phyloP scores from a whole-genome alignment of 23 tunicate species.

The Trididemnum miniatum region DNA sequence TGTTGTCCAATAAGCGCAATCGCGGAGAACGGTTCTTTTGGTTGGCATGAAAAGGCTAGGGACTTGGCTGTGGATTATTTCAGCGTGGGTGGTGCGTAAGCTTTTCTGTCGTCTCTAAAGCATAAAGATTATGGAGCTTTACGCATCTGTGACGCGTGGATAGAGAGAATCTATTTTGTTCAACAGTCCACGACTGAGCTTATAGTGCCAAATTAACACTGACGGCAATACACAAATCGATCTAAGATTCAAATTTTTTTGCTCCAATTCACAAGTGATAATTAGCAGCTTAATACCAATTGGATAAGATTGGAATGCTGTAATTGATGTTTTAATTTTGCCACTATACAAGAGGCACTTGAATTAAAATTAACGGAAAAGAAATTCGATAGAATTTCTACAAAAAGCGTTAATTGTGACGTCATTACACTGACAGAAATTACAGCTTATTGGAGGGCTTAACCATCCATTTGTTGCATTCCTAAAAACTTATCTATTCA shows the following conservation, averaged over 20 bases:
- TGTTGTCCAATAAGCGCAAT: neutral
- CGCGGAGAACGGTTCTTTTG: neutral
- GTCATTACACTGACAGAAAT: slow-evolving; percentile 19
- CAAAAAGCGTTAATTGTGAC: slow-evolving; percentile 27
- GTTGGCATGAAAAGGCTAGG: neutral
- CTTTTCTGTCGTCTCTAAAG: slow-evolving; percentile 21
- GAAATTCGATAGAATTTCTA: neutral
- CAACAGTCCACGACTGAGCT: neutral
- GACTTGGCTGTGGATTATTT: slow-evolving; percentile 12
- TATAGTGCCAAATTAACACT: neutral
- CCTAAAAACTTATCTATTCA: neutral
- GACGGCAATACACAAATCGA: neutral
- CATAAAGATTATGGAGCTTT: slow-evolving; percentile 47
- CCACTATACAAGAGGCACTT: too few species aligned
- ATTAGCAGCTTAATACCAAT: neutral
- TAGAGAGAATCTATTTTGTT: too few species aligned
- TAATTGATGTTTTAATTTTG: slow-evolving; percentile 8
- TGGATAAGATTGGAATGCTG: neutral
- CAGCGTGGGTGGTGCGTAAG: slow-evolving; percentile 61
- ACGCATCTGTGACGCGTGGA: slow-evolving; percentile 39
- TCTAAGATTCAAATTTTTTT: neutral
- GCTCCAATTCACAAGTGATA: neutral
- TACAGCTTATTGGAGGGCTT: slow-evolving; percentile 14
- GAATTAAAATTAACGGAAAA: slow-evolving; percentile 10
- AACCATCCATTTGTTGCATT: neutral